Evolutionary conservation across 1,140 invertebrate species (phyloP), one percentile per base, ranked within the genome.

Genomic region (Drosophila nebulosa): DNA sequence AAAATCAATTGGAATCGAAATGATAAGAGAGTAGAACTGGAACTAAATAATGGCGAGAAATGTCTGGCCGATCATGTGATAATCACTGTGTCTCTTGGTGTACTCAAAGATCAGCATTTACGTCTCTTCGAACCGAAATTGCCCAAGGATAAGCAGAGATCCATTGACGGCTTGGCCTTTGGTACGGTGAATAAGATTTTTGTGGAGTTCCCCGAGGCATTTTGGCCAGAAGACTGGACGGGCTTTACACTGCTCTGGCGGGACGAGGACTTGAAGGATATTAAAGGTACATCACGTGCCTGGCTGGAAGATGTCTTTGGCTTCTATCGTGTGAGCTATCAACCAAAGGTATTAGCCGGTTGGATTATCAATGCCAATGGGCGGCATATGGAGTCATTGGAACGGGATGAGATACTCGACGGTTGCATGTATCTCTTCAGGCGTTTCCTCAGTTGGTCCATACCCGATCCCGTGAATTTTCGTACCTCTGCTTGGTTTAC

Each of bases 141-240:
- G 42, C 94, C 95, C 0, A 63, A 90, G 21, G 90, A 93, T 22
- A 96, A 96, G 92, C 89, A 94, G 16, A 92, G 93, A 18, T 92
- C 93, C 0, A 95, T 96, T 14, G 92, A 95, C 88, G 93, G 93
- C 4, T 80, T 97, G 21, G 94, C 94, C 9, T 94, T 96, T 72
- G 96, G 95, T 18, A 94, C 94, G 0, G 93, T 96, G 0, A 94
- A 96, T 85, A 97, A 97, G 92, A 94, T 98, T 39, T 97, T 95
- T 77, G 86, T 96, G 12, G 93, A 95, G 86, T 96, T 96, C 73
- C 91, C 93, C 0, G 79, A 93, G 36, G 92, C 92, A 30, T 96
- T 96, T 95, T 96, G 95, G 95, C 92, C 93, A 0, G 90, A 94
- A 36, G 89, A 92, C 60, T 91, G 76, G 59, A 91, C 89, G 64